phyloP scores from a whole-genome alignment of 2,113 vertebrate species.

The Camelus dromedarius region DNA sequence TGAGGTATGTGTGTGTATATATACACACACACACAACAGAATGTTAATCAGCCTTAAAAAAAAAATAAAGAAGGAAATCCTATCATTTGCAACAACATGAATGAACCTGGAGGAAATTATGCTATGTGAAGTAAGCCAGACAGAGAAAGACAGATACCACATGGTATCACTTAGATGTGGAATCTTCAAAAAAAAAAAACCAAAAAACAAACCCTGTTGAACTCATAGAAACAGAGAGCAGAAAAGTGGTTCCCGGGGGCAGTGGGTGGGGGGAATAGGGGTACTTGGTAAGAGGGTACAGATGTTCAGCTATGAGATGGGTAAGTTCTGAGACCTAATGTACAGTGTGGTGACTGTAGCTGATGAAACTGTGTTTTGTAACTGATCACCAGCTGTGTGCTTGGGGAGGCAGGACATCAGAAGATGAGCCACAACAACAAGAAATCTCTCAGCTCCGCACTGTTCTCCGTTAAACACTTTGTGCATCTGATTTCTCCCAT shows the following conservation, averaged over 20 bases:
- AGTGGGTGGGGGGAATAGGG: neutral
- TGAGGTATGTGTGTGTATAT: neutral
- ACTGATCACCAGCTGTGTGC: neutral
- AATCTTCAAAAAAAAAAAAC: neutral
- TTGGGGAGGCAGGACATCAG: neutral
- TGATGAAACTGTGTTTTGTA: neutral
- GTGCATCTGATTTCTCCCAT: neutral
- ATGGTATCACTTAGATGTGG: neutral
- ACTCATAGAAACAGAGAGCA: neutral
- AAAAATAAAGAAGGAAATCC: neutral
- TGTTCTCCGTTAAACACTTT: neutral
- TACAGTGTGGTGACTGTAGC: neutral
- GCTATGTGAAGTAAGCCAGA: neutral
- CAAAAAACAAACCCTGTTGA: neutral
- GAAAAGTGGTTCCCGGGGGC: neutral
- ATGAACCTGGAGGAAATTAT: neutral
- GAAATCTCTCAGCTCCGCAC: neutral
- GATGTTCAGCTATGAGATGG: neutral
- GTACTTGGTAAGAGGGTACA: neutral
- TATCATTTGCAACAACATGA: neutral
- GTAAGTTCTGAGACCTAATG: neutral
- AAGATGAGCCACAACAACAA: neutral
- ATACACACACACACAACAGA: neutral
- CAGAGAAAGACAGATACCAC: neutral
- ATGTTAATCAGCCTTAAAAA: neutral